Base-by-base conservation (phyloP, 2,797 vertebrate species). In the Pterois miles region DNA sequence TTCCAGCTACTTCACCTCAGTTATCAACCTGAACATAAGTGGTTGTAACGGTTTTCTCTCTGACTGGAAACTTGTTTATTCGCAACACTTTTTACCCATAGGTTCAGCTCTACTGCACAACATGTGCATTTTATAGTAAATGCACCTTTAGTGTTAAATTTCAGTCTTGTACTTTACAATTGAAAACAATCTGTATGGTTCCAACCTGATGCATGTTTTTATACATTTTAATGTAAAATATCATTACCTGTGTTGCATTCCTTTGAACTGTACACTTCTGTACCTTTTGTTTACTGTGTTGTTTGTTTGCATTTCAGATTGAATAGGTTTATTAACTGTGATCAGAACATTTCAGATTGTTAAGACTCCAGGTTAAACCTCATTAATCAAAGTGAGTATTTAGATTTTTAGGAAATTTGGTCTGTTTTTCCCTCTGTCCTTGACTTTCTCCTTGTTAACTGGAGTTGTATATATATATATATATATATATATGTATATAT, bases 381-480 rank as follows among this genome's bases (percentile, higher is more conserved):
- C 56, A 23, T 65, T n/a, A 52, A 10, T 65, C 34, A 25, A 38
- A 65, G 54, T 43, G 9, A 57, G 1, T 25, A 56, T 72, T 52
- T 62, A 46, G 54, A 58, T 76, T 81, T 62, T 57, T n/a, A 57
- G 14, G 53, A 60, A 64, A 65, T 50, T 22, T 12, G 54, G 4
- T 67, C 5, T 72, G 8, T 33, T 67, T 31, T 12, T n/a, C 68
- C 1, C 33, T 56, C 50, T 74, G 9, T 74, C n/a, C 29, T 48
- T 38, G 5, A 64, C 34, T 66, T 58, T 74, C 33, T 85, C 65
- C 56, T 25, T 67, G 40, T 83, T 74, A 76, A 86, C 78, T 90
- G 74, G 82, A 88, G 34, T 76, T 92, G 85, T 90, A 86, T 74
- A 82, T 87, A 83, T 56, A 48, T 57, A 29, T 80, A 4, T 33